Evolutionary conservation across 30 jellyfish, hydroid and myxozoan genomes (phyloP), one percentile per base, ranked within the genome.

Genomic region (Euphysa ruthae): DNA sequence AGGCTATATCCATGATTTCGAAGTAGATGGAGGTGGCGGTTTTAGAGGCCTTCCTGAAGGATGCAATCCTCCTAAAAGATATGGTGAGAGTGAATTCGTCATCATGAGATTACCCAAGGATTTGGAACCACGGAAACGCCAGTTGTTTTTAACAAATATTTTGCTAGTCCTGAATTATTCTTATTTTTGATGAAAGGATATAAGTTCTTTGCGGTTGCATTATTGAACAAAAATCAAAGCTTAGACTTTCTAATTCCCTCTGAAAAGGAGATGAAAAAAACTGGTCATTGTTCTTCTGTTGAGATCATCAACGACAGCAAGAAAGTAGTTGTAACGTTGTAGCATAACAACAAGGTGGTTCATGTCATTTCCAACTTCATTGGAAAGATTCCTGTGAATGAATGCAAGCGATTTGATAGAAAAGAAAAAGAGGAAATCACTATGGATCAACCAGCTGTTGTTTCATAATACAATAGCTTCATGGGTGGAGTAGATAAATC

Each of bases 401-500:
- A 56, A 27, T 32, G 68, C 18, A 63, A 63, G 26, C 71, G 76
- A 8, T 63, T 15, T 63, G 76, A 63, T 34, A 63, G 71, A 63
- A 33, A 38, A 63, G 71, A 32, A 63, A 35, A 25, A 22, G 25
- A 34, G 71, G 21, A 63, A 14, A 35, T 63, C 58, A 15, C 16
- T 28, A 29, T 63, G 24, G 73, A n/a, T 29, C 58, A 71, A 30
- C 70, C 74, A 63, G 13, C 4, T 19, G 10, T n/a, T 38, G 52
- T 38, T 38, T 10, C 52, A 19, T 7, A 42, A 22, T 66, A 22
- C 71, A 66, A 66, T 76, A 19, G 30, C 25, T 66, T 66, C 71
- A 63, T 63, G 76, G 76, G 76, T 6, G 76, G 73, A 12, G 76
- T 63, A 7, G 71, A 58, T 28, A 63, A 63, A 33, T 35, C 76